These are phyloP conservation scores for Malthinus flaveolus DNA, from an alignment of 2,888 invertebrate genomes.

Conservation along the genomic window DNA sequence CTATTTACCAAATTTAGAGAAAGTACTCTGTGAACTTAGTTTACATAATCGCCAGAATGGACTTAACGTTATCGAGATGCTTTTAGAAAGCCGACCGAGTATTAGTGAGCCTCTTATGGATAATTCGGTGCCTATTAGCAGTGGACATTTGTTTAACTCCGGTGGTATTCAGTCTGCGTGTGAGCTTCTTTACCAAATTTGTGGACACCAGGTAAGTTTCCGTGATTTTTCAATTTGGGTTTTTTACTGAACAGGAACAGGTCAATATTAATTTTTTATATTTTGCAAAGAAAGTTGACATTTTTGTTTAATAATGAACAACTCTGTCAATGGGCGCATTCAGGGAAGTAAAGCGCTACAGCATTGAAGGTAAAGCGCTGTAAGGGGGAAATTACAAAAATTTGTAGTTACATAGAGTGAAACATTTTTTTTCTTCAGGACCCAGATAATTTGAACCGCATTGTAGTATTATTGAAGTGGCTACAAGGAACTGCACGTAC, in stretches of 20 bases:
- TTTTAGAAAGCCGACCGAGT: conserved; percentile 61
- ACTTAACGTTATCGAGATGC: conserved; percentile 60
- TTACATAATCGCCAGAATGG: conserved; percentile 66
- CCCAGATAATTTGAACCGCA: conserved; percentile 61
- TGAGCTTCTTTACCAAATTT: conserved; percentile 79
- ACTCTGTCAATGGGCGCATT: too few relatives aligned
- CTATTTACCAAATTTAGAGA: conserved; percentile 67
- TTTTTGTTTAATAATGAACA: too few relatives aligned
- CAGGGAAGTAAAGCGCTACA: background rate
- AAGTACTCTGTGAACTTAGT: conserved; percentile 71
- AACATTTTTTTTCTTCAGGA: conserved; percentile 50
- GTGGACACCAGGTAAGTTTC: conserved; percentile 57
- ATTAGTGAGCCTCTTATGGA: conserved; percentile 45
- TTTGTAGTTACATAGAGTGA: background rate
- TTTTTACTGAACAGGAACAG: too few relatives aligned
- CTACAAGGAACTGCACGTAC: conserved; percentile 62
- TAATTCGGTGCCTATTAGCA: conserved; percentile 44
- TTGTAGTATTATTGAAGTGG: conserved; percentile 75
- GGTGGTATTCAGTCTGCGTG: conserved; percentile 67
- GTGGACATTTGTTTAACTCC: conserved; percentile 48
- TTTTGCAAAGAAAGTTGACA: too few relatives aligned
- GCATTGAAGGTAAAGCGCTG: background rate
- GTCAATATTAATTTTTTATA: too few relatives aligned
- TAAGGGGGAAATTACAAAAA: background rate
- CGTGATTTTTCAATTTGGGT: too few relatives aligned